Base-by-base conservation (phyloP, 2,797 vertebrate genomes). In the Menidia menidia region DNA sequence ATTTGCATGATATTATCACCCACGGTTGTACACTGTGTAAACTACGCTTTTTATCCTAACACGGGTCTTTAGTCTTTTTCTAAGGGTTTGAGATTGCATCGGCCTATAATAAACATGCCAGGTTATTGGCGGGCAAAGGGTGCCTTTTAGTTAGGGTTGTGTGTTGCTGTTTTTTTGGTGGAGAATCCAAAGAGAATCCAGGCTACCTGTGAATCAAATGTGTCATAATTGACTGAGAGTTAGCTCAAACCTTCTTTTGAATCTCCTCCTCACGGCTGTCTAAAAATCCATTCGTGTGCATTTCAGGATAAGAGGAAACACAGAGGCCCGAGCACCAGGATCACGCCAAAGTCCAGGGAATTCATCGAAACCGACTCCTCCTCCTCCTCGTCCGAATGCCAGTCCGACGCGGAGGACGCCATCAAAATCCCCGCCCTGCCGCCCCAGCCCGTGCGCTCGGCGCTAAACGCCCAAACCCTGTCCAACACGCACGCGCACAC, bases 301-400 rank as follows among this genome's bases (percentile, higher is more conserved):
- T 47, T 47, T 65, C 87, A 94, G 2, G 97, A 99, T 73, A 98
- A 97, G 88, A 97, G 95, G 88, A 99, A 98, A 73, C 96, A 97
- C 81, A 83, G 96, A 87, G 97, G 97, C 25, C 94, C 96, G 31
- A 96, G 91, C 78, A 96, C 91, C 77, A 98, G 95, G 92, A 96
- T 95, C 58, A 93, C 95, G 25, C 97, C 97, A 6, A 99, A 99
- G 83, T 98, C 97, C 18, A 91, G 96, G 73, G 97, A 99, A 88
- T 99, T 99, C 89, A 96, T 98, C 19, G 97, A 99, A 87, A 98
- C 97, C 0, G 97, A 98, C 90, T 98, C 97, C 0, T 98, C 96
- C 47, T 94, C 97, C 0, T 98, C 97, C 12, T 94, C 97, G 15
- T 98, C 97, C 0, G 97, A 99, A 77, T 98, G 96, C 39, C 98